phyloP scores from a whole-genome alignment of 2,113 vertebrate species.

The Colaptes auratus region DNA sequence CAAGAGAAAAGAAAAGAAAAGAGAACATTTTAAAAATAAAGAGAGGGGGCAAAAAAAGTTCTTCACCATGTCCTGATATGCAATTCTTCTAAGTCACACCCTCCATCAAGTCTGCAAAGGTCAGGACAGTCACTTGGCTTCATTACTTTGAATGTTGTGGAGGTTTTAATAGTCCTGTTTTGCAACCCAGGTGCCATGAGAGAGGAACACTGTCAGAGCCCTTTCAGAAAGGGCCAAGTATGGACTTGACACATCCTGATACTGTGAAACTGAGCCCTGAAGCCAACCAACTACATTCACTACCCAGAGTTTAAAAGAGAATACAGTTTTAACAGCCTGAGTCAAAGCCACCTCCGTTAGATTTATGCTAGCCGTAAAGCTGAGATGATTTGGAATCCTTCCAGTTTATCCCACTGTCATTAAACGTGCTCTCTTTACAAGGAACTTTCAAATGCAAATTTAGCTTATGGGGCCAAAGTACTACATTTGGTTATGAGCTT shows the following conservation, averaged over 20 bases:
- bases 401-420: background rate
- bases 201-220: background rate
- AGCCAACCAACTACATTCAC: background rate
- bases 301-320: background rate
- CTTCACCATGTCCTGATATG: background rate
- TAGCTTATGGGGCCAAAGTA: constrained; percentile 3
- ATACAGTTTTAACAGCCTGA: background rate
- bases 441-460: background rate
- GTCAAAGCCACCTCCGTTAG: background rate
- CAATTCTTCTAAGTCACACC: background rate
- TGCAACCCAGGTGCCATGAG: background rate
- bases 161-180: background rate
- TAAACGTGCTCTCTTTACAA: constrained; percentile 8
- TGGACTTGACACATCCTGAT: background rate
- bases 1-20: too few species aligned
- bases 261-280: background rate
- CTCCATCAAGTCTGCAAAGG: background rate
- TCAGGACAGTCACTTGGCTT: constrained; percentile 20
- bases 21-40: background rate
- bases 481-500: background rate
- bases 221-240: background rate
- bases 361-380: background rate
- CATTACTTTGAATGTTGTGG: background rate
- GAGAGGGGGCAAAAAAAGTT: background rate
- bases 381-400: background rate